Conservation (phyloP, 1,140 invertebrate genomes). For the Cotesia chilonis region DNA sequence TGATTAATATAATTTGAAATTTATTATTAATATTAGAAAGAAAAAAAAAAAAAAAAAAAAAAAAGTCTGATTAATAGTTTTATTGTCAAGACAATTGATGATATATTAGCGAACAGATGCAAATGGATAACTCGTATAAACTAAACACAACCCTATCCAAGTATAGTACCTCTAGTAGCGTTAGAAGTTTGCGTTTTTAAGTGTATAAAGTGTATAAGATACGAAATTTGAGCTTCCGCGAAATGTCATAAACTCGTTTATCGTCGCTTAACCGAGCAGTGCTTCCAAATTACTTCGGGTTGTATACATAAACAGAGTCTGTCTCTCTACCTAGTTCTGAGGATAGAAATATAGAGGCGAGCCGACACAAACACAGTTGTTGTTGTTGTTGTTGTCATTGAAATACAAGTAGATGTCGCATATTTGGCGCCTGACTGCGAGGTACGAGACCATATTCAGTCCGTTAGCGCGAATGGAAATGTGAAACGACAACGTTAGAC, state of each 20-base stretch:
- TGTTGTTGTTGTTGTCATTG: too few relatives aligned
- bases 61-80: too few relatives aligned
- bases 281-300: slow-evolving; percentile 23
- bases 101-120: too few relatives aligned
- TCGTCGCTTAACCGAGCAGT: slow-evolving; percentile 21
- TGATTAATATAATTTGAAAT: too few relatives aligned
- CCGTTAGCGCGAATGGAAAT: slow-evolving; percentile 27
- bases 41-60: too few relatives aligned
- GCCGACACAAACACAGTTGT: too few relatives aligned
- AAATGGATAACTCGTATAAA: too few relatives aligned
- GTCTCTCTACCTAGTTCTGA: slow-evolving; percentile 10
- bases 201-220: not conserved
- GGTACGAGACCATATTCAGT: slow-evolving; percentile 23
- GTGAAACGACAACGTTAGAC: slow-evolving; percentile 24
- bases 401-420: not conserved
- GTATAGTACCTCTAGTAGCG: too few relatives aligned
- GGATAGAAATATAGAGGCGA: slow-evolving; percentile 14
- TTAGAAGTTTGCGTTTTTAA: too few relatives aligned
- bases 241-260: slow-evolving; percentile 27
- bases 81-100: too few relatives aligned
- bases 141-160: too few relatives aligned
- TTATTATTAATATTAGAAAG: too few relatives aligned
- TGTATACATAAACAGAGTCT: slow-evolving; percentile 17
- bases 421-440: slow-evolving; percentile 14
- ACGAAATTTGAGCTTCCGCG: slow-evolving; percentile 26